A percentile compares a stretch with the other conserved stretches of the same genome.
phyloP scores from a whole-genome alignment of 2,888 invertebrate genomes.

The Drosophila bunnanda region DNA sequence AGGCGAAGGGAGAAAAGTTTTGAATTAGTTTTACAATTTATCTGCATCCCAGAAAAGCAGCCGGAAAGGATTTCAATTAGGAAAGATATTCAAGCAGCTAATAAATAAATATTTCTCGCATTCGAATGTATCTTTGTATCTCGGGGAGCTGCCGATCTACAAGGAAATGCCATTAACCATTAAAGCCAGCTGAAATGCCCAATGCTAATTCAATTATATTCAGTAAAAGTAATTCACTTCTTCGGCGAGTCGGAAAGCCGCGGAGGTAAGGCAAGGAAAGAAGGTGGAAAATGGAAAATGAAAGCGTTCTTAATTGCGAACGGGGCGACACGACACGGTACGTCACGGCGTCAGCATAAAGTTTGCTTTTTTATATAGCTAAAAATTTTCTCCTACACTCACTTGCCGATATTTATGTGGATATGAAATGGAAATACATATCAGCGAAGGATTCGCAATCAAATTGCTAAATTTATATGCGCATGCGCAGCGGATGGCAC shows the following conservation, averaged over 20 bases:
- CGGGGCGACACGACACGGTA: constrained; percentile 40
- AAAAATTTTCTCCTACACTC: constrained; percentile 40
- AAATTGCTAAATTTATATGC: constrained; percentile 68
- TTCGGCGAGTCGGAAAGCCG: constrained; percentile 43
- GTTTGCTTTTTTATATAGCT: constrained; percentile 33
- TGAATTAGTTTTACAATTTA: constrained; percentile 45
- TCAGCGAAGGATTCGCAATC: constrained; percentile 48
- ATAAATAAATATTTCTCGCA: constrained; percentile 28
- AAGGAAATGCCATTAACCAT: constrained; percentile 28
- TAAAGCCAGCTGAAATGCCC: constrained; percentile 26
- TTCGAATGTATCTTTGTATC: not conserved
- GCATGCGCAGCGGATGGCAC: constrained; percentile 57
- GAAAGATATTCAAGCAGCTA: constrained; percentile 31
- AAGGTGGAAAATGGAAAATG: constrained; percentile 68
- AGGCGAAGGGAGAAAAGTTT: constrained; percentile 21
- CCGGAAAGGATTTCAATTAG: constrained; percentile 30
- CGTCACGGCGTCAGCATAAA: constrained; percentile 45
- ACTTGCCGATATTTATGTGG: constrained; percentile 44
- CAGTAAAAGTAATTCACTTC: constrained; percentile 69
- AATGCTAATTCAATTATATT: constrained; percentile 75
- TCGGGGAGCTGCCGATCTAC: constrained; percentile 18
- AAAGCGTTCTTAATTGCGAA: constrained; percentile 79
- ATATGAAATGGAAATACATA: constrained; percentile 54
- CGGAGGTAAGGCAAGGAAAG: constrained; percentile 52
- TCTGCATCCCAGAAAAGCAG: constrained; percentile 20